Conservation (phyloP, 2,888 invertebrate species). For the Choristoneura rosaceana region DNA sequence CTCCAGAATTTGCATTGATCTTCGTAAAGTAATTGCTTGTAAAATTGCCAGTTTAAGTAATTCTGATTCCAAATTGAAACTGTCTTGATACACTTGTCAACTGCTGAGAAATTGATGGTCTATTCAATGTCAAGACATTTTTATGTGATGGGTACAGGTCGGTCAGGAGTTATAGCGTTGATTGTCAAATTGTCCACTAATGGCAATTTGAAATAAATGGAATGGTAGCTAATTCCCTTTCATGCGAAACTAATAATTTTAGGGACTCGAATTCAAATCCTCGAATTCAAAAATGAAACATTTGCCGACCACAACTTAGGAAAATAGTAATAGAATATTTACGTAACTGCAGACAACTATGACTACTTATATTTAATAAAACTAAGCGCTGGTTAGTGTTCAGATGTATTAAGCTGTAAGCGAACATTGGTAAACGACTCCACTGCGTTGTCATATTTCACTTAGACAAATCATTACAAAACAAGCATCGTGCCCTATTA, state of each 20-base stretch:
- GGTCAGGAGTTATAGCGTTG: conserved; percentile 19
- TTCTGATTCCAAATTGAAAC: conserved; percentile 45
- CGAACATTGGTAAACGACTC: neutral
- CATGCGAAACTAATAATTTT: neutral
- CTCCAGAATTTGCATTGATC: conserved; percentile 78
- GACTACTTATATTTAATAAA: neutral
- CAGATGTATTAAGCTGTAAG: neutral
- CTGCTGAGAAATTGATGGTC: conserved; percentile 62
- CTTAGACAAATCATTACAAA: conserved; percentile 18
- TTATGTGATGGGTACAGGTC: conserved; percentile 36
- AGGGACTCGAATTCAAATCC: neutral
- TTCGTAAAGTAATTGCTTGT: conserved; percentile 61
- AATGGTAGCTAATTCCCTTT: neutral
- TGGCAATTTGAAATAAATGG: neutral
- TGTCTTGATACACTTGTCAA: conserved; percentile 49
- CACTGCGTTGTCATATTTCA: conserved; percentile 8
- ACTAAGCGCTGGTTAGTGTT: neutral
- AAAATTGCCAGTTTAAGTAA: conserved; percentile 57
- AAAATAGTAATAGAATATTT: neutral
- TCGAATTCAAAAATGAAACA: neutral
- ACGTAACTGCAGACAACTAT: neutral
- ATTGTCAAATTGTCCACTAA: conserved; percentile 20
- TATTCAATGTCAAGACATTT: conserved; percentile 53
- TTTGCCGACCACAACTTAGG: neutral
- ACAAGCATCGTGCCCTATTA: conserved; percentile 9